Conservation (phyloP, 2,888 invertebrate species). For the Meliscaeva auricollis region DNA sequence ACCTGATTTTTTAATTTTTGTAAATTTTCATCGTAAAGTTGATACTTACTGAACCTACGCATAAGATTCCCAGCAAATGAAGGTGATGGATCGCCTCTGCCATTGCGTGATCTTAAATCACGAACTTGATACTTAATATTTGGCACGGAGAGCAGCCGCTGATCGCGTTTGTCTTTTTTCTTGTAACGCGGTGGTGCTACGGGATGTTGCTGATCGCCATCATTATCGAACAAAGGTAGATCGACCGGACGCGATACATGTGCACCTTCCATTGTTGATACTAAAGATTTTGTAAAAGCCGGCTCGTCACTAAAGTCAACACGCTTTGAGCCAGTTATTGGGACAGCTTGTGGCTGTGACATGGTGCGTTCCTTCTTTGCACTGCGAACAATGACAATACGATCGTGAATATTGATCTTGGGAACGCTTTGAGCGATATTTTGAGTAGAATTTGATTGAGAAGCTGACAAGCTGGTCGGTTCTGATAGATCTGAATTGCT, state of each 20-base stretch:
- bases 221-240: slow-evolving; percentile 86
- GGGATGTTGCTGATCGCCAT: slow-evolving; percentile 83
- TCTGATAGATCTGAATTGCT: slow-evolving; percentile 77
- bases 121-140: slow-evolving; percentile 88
- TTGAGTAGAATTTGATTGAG: slow-evolving; percentile 77
- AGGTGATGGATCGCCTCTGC: slow-evolving; percentile 83
- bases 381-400: slow-evolving; percentile 69
- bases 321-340: slow-evolving; percentile 77
- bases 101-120: slow-evolving; percentile 81
- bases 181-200: slow-evolving; percentile 86
- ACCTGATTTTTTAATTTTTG: neutral
- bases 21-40: slow-evolving; percentile 78
- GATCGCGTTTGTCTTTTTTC: slow-evolving; percentile 87
- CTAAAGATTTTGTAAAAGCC: slow-evolving; percentile 75
- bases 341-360: slow-evolving; percentile 78
- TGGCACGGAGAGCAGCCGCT: slow-evolving; percentile 90
- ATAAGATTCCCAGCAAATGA: slow-evolving; percentile 91
- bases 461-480: slow-evolving; percentile 74
- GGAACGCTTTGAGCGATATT: slow-evolving; percentile 77
- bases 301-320: slow-evolving; percentile 83
- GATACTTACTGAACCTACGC: slow-evolving; percentile 95
- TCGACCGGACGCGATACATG: slow-evolving; percentile 86
- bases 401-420: slow-evolving; percentile 65
- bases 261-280: slow-evolving; percentile 79
- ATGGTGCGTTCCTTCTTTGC: slow-evolving; percentile 77